Evolutionary conservation across 2,113 vertebrate species (phyloP).

Genomic region (Telmatochromis brichardi): DNA sequence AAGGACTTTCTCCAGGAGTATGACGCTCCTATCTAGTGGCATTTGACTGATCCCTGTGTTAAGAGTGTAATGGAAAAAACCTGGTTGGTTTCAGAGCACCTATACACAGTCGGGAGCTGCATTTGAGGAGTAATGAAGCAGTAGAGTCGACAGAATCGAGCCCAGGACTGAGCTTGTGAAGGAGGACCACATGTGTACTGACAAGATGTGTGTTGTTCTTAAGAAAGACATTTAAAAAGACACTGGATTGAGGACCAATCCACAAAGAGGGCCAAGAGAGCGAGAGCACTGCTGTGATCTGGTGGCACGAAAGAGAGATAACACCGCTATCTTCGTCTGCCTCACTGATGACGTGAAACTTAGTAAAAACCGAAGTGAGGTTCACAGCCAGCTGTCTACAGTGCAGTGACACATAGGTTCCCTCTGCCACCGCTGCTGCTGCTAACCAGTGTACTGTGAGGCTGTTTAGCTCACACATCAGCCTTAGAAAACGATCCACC

Average conservation of each 20-base stretch:
- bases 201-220: background rate
- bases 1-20: slow-evolving; percentile 93
- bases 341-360: slow-evolving; percentile 22
- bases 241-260: background rate
- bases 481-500: slow-evolving; percentile 7
- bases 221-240: background rate
- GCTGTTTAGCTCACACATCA: background rate
- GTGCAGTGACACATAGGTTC: slow-evolving; percentile 50
- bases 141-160: background rate
- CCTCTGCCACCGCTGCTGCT: slow-evolving; percentile 44
- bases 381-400: slow-evolving; percentile 31
- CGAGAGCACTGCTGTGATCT: background rate
- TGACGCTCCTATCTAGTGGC: slow-evolving; percentile 82
- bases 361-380: slow-evolving; percentile 27
- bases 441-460: slow-evolving; percentile 19
- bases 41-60: background rate
- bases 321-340: background rate
- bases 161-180: background rate
- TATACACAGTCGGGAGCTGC: background rate
- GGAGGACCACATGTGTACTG: background rate
- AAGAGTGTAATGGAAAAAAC: background rate
- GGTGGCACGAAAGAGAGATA: background rate
- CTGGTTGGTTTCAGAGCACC: background rate
- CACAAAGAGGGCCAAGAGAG: background rate
- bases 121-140: background rate